These are phyloP conservation scores for Temnothorax ravouxi DNA, from an alignment of 2,888 invertebrate species.

Conservation along the genomic window DNA sequence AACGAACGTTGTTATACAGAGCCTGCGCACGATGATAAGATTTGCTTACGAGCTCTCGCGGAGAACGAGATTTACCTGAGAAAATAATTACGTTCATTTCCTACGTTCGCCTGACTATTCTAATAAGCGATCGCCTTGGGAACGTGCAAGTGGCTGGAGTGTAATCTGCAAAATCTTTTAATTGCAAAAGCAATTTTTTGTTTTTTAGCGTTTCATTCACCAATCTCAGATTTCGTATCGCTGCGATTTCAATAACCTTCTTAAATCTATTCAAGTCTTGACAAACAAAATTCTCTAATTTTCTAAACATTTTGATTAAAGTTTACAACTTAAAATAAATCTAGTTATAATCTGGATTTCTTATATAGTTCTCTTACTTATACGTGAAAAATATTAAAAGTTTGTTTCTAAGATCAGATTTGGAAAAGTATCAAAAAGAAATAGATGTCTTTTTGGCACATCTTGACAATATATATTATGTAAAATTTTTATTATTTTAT, in stretches of 20 bases:
- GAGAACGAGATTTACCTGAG: not conserved
- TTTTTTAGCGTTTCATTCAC: no score
- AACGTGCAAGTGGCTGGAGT: not conserved
- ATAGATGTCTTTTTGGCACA: not conserved
- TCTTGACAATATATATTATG: not conserved
- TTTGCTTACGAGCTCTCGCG: conserved; percentile 16
- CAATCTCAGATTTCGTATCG: not conserved
- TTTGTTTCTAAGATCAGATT: not conserved
- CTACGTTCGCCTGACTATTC: not conserved
- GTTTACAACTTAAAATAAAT: not conserved
- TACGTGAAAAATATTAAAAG: not conserved
- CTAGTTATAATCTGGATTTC: not conserved
- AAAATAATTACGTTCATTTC: conserved; percentile 12
- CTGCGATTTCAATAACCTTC: not conserved
- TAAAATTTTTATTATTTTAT: not conserved
- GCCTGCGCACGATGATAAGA: conserved; percentile 1
- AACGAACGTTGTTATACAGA: not conserved
- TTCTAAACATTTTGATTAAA: not conserved
- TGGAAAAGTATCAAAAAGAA: not conserved
- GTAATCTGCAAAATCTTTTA: not conserved
- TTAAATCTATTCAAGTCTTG: not conserved
- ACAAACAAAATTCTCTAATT: not conserved
- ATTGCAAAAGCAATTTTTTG: not conserved
- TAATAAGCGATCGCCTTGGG: not conserved
- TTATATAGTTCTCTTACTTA: not conserved